Evolutionary conservation across 1,140 invertebrate species (phyloP), one percentile per base, ranked within the genome.

Genomic region (Battus philenor): DNA sequence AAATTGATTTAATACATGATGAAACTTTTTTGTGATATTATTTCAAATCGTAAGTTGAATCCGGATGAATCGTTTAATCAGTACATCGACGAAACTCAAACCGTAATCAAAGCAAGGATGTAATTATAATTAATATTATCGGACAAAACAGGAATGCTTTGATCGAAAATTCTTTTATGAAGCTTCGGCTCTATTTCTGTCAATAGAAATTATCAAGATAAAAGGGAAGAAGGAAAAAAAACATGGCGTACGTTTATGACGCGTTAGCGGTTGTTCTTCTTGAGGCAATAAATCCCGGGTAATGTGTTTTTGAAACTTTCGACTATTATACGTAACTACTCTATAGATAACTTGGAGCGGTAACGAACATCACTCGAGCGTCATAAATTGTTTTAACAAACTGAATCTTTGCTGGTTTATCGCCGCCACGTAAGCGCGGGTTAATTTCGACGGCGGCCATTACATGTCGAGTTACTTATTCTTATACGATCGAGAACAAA

Each of bases 251-350:
- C 38, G 13, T 39, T 39, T 39, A 26, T 7, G 36, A 39, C 8
- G 22, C 38, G 17, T 20, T 15, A 36, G 33, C 38, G 38, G 38
- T 27, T 26, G 13, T 29, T 41, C 22, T 8, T 17, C 24, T 16
- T 41, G 4, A 27, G 7, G 36, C 36, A 2, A 41, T 41, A 41
- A 41, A 41, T 41, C 36, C 11, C n/a, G 18, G 11, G 1, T 41
- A 26, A 41, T 41, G 4, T 29, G 29, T 41, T 56, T 69, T 60
- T 48, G 54, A 52, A 55, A 32, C 27, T 24, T 55, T 44, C 33
- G 32, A 26, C 24, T 45, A 45, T 33, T 51, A n/a, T n/a, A n/a
- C n/a, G n/a, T n/a, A n/a, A 39, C 33, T 45, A 13, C 27, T 4
- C 27, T 50, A 33, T 27, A 47, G 46, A 47, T 52, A 52, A 27